Percentiles rank a stretch among this genome's conserved stretches.
Conservation (phyloP, 2,888 invertebrate species). For the Drosophila testacea region DNA sequence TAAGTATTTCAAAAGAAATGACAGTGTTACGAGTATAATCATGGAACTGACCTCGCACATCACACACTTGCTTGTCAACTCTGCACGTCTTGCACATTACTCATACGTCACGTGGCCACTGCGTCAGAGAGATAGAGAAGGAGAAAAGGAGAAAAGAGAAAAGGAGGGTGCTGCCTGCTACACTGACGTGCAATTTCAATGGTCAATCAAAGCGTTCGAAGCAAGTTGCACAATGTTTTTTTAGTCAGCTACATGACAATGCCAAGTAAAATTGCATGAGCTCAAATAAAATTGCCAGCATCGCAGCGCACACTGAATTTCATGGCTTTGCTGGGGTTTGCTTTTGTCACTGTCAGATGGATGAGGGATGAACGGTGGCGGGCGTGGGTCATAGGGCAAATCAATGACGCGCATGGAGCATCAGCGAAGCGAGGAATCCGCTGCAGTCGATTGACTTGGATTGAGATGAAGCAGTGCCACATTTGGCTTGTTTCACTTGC, state of each 20-base stretch:
- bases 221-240: constrained; percentile 53
- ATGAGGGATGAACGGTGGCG: not conserved
- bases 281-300: constrained; percentile 65
- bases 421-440: constrained; percentile 30
- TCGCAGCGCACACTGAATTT: constrained; percentile 31
- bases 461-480: constrained; percentile 58
- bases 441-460: constrained; percentile 53
- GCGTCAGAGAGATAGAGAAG: constrained; percentile 2
- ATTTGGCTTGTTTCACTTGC: constrained; percentile 51
- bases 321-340: constrained; percentile 1
- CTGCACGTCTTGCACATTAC: constrained; percentile 61
- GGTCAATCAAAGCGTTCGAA: constrained; percentile 71
- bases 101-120: constrained; percentile 67
- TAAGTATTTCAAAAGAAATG: not conserved
- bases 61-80: constrained; percentile 35
- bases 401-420: constrained; percentile 55
- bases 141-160: not conserved
- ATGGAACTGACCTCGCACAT: constrained; percentile 26
- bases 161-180: constrained; percentile 8
- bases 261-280: constrained; percentile 67
- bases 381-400: constrained; percentile 32
- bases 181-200: constrained; percentile 76
- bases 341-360: constrained; percentile 10
- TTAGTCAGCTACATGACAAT: constrained; percentile 62
- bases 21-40: constrained; percentile 10